Base-by-base conservation (phyloP, 2,888 invertebrate genomes). In the Drosophila melanosoma region DNA sequence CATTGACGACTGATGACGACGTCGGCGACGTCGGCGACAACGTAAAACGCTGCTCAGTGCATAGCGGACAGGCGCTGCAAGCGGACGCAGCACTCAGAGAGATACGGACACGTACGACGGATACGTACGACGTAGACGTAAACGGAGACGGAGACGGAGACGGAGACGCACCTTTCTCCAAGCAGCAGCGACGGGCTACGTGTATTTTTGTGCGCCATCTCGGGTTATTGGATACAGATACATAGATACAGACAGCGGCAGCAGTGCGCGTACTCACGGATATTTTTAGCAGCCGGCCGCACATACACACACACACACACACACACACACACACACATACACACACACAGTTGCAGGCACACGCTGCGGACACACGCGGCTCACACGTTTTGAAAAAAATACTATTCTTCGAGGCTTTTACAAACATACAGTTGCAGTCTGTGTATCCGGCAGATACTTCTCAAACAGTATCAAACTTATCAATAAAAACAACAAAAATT, bases 201-300 rank as follows among this genome's bases (percentile, higher is more conserved):
- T 70, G 79, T 81, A 73, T 87, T 87, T 86, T 76, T 79, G 80
- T 90, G 70, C 87, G 76, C 65, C 72, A 77, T 69, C 78, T 78
- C 79, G 82, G 82, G 90, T 81, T 88, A 90, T 90, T 83, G 87
- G 90, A 87, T 87, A 86, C 81, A 86, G 87, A 87, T 82, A 71
- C 81, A 83, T 66, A 80, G 78, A 81, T 83, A 79, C 77, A 83
- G 57, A 40, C 40, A 57, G 40, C 61, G 73, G 26, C 68, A 36
- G 51, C 74, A 68, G 35, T 71, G 63, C 78, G 81, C 83, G 87
- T 64, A 83, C 84, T 83, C 88, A 85, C 87, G 76, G 87, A 86
- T 87, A 87, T 87, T 87, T 87, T 83, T 87, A 87, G 87, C 84
- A 73, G 74, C 90, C 89, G 86, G 88, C 70, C 82, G 78, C 83